Evolutionary conservation across 2,888 invertebrate genomes (phyloP).

Genomic region (Lasioglossum villosulum): DNA sequence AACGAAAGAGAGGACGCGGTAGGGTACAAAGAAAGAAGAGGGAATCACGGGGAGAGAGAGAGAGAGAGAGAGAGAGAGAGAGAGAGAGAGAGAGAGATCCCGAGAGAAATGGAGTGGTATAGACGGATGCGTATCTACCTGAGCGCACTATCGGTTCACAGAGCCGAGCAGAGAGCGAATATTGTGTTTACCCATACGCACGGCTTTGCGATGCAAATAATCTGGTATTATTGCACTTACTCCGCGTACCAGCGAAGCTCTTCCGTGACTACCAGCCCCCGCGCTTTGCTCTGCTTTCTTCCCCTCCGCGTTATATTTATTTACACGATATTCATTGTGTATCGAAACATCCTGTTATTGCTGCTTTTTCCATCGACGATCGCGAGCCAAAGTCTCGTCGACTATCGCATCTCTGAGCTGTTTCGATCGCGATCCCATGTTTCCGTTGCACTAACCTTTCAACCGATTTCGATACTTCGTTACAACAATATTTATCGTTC

Average conservation of each 20-base stretch:
- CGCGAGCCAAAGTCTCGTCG: neutral
- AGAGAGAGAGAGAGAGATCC: slow-evolving; percentile 24
- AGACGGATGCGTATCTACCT: slow-evolving; percentile 77
- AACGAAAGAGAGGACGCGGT: slow-evolving; percentile 59
- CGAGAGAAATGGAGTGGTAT: slow-evolving; percentile 53
- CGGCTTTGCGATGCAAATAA: slow-evolving; percentile 84
- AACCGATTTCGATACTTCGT: neutral
- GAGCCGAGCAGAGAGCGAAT: slow-evolving; percentile 82
- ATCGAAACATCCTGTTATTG: slow-evolving; percentile 46
- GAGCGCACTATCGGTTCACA: slow-evolving; percentile 77
- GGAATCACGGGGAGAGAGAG: neutral
- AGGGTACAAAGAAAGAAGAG: slow-evolving; percentile 12
- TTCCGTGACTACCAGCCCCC: slow-evolving; percentile 64
- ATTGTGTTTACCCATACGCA: slow-evolving; percentile 84
- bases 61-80: slow-evolving; percentile 5
- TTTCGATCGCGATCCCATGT: neutral
- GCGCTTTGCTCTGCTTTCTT: slow-evolving; percentile 47
- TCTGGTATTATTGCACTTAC: slow-evolving; percentile 85
- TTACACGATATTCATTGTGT: slow-evolving; percentile 50
- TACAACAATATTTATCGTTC: neutral
- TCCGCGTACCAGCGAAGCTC: slow-evolving; percentile 72
- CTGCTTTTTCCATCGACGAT: slow-evolving; percentile 32
- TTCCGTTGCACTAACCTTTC: neutral
- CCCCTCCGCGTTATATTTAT: slow-evolving; percentile 52
- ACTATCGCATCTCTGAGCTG: neutral